phyloP scores from a whole-genome alignment of 2,113 vertebrate species.

The Barbus barbus region DNA sequence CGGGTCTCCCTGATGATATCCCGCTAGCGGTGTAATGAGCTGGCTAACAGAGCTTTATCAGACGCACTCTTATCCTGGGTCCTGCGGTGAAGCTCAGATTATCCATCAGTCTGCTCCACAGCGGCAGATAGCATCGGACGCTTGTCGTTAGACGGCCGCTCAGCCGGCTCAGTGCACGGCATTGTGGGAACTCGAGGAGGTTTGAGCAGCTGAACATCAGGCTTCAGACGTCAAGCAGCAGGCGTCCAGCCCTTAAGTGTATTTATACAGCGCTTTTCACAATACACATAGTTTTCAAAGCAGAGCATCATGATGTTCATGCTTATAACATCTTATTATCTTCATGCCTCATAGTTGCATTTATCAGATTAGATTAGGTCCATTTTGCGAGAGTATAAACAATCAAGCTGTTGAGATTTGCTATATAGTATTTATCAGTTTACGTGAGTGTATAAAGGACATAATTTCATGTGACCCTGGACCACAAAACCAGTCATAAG shows the following conservation, averaged over 20 bases:
- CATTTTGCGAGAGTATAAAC: too few relatives aligned
- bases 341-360: background rate
- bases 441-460: too few relatives aligned
- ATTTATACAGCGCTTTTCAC: too few relatives aligned
- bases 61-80: slow-evolving; percentile 56
- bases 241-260: too few relatives aligned
- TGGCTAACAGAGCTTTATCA: slow-evolving; percentile 69
- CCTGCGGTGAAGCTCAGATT: slow-evolving; percentile 57
- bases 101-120: slow-evolving; percentile 36
- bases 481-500: too few relatives aligned
- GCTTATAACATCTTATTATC: background rate
- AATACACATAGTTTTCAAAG: too few relatives aligned
- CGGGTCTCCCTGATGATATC: too few relatives aligned
- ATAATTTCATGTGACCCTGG: too few relatives aligned
- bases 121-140: background rate
- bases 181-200: background rate
- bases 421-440: too few relatives aligned
- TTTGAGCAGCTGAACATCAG: background rate
- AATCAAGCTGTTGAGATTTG: too few relatives aligned
- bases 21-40: slow-evolving; percentile 65
- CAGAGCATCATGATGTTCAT: background rate
- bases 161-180: slow-evolving; percentile 27
- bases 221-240: too few relatives aligned
- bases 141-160: background rate
- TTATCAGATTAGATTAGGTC: background rate